Conservation (phyloP, 2,888 invertebrate species). For the Ommatoiulus sabulosus region DNA sequence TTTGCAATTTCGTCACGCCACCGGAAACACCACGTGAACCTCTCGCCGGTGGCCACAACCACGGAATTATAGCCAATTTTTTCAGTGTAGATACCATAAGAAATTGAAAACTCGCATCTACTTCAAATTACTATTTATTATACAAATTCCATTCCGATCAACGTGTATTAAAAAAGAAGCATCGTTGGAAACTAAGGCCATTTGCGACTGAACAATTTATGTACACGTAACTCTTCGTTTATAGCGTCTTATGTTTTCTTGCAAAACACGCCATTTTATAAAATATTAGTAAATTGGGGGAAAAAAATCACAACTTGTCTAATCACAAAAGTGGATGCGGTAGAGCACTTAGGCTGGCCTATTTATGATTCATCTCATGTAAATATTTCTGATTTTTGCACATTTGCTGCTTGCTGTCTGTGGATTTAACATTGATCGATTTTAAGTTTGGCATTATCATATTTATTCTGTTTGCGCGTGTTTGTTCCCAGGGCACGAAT, state of each 20-base stretch:
- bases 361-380: background rate
- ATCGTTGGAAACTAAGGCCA: background rate
- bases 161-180: background rate
- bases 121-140: conserved; percentile 49
- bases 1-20: background rate
- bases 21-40: background rate
- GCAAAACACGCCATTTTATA: background rate
- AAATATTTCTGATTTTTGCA: background rate
- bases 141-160: conserved; percentile 19
- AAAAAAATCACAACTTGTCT: background rate
- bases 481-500: background rate
- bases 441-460: background rate
- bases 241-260: background rate
- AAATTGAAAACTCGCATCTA: background rate
- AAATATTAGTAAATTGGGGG: background rate
- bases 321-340: background rate
- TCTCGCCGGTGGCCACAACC: conserved; percentile 53
- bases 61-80: conserved; percentile 51
- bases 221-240: background rate
- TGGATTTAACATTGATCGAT: background rate
- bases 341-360: background rate
- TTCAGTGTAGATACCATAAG: conserved; percentile 26
- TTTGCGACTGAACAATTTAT: conserved; percentile 16
- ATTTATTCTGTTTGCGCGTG: background rate
- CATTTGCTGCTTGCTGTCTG: background rate